Base-by-base conservation (phyloP, 1,140 invertebrate species). In the Achatina immaculata region DNA sequence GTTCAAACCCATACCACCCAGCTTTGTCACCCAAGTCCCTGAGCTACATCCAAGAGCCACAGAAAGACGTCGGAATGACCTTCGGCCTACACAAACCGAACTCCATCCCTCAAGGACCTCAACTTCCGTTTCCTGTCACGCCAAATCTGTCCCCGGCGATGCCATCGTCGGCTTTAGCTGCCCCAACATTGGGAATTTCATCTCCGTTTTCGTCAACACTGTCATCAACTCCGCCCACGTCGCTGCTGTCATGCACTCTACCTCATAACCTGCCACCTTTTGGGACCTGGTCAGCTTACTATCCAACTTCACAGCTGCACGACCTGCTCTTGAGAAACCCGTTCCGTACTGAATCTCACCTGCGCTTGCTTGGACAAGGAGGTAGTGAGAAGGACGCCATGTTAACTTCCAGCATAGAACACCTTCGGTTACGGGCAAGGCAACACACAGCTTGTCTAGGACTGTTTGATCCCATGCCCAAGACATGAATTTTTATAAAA, bases 371-470 rank as follows among this genome's bases (percentile, higher is more conserved):
- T 38, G 19, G 24, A 19, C 75, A 79, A 21, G 43, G 42, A 62
- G 68, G 38, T 34, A 80, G 66, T 21, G 42, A 77, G 14, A 82
- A 82, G 36, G 81, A 83, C 80, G 55, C 82, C 72, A 77, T 85
- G 36, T 69, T 82, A 31, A 78, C 78, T 11, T 86, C 85, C 24
- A 86, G 85, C 55, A 85, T 86, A 24, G 83, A 86, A 71, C 85
- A 72, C 65, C 43, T 86, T 73, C 58, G 85, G 31, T 74, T 80
- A 19, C 38, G 85, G 24, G 85, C 85, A 0, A 71, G 83, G 16
- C 85, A 86, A 45, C 83, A 85, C 55, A 40, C 83, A 0, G 85
- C 83, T 11, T 81, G 82, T 3, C 36, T 85, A 31, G 83, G 83
- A 72, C 40, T 84, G 16, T 82, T 75, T 51, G 81, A 86, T 14